These are phyloP conservation scores for Lottia scabra DNA, from an alignment of 2,888 invertebrate species.

Conservation along the genomic window DNA sequence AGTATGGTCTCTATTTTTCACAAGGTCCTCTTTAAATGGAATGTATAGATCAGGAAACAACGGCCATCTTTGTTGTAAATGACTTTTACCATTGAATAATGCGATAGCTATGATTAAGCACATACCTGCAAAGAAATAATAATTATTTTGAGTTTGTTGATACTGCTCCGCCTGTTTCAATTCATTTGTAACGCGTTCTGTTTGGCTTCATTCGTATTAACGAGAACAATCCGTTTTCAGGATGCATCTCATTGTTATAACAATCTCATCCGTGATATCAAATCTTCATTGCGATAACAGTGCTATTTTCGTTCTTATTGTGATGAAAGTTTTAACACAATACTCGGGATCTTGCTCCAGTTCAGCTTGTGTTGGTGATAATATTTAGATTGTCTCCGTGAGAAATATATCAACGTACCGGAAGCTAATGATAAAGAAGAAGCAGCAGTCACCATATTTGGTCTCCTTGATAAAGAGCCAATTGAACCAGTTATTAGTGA, in stretches of 20 bases:
- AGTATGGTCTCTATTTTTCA: constrained; percentile 40
- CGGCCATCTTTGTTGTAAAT: constrained; percentile 49
- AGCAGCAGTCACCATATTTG: constrained; percentile 21
- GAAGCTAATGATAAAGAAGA: constrained; percentile 38
- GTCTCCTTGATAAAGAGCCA: constrained; percentile 10
- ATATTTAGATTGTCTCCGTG: too few species aligned
- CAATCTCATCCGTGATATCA: too few species aligned
- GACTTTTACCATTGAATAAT: constrained; percentile 58
- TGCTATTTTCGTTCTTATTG: too few species aligned
- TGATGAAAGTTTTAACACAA: too few species aligned
- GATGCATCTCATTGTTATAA: too few species aligned
- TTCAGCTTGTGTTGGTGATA: too few species aligned
- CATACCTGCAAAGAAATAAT: constrained; percentile 39
- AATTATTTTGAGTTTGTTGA: not conserved
- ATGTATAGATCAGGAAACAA: constrained; percentile 43
- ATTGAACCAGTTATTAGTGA: constrained; percentile 9
- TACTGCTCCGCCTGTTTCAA: too few species aligned
- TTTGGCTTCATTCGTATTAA: too few species aligned
- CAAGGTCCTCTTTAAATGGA: constrained; percentile 48
- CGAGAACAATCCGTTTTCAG: too few species aligned
- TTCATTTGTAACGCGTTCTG: too few species aligned
- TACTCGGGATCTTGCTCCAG: too few species aligned
- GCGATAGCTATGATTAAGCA: constrained; percentile 51
- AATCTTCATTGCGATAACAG: too few species aligned
- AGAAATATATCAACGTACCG: constrained; percentile 26